Evolutionary conservation across 2,888 invertebrate species (phyloP).

Genomic region (Acanthosepion pharaonis): DNA sequence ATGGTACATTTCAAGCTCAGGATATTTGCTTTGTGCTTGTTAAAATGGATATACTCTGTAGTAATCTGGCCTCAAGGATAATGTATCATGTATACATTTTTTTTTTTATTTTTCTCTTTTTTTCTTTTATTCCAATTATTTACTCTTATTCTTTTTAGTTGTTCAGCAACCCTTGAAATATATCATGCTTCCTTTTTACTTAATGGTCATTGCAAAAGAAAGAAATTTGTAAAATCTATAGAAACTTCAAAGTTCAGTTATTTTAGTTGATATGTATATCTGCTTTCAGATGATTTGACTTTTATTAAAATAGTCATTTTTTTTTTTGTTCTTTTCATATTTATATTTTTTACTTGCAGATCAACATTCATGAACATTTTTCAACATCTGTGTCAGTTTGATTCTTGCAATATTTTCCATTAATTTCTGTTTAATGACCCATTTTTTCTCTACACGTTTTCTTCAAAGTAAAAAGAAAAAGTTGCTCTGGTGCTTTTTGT

Average conservation of each 20-base stretch:
- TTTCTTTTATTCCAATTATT: background rate
- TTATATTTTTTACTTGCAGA: background rate
- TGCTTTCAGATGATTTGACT: background rate
- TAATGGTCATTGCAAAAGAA: background rate
- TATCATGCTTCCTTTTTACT: background rate
- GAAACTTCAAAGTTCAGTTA: background rate
- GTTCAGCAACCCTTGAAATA: background rate
- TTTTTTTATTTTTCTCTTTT: background rate
- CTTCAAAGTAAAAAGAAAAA: background rate
- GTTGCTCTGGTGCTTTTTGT: background rate
- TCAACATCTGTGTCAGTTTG: background rate
- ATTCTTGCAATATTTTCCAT: background rate
- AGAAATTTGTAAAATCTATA: background rate
- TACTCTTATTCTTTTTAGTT: background rate
- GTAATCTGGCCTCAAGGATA: too few relatives aligned
- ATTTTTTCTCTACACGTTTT: background rate
- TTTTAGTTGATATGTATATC: background rate
- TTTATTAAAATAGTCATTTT: background rate
- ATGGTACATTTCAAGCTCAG: too few relatives aligned
- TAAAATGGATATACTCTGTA: too few relatives aligned
- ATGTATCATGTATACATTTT: background rate
- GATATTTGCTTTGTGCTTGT: too few relatives aligned
- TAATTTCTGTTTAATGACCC: background rate
- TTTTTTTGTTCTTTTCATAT: background rate
- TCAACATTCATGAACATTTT: background rate